A percentile compares a stretch with the other conserved stretches of the same genome.
phyloP scores from a whole-genome alignment of 1,140 invertebrate species.

The Nixonia krombeini region DNA sequence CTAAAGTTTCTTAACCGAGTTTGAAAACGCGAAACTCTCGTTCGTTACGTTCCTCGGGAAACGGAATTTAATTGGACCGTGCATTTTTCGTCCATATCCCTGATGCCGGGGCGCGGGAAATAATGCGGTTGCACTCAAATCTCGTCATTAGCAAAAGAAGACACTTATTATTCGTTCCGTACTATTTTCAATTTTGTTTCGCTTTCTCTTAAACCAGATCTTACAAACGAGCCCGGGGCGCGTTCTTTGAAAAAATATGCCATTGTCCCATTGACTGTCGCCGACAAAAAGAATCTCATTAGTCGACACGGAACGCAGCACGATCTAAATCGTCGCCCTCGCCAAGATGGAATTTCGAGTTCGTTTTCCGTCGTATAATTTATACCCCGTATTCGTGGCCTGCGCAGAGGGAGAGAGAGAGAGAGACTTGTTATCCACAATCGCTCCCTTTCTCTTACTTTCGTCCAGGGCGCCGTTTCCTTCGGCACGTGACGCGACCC shows the following conservation, averaged over 20 bases:
- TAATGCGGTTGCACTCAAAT: neutral
- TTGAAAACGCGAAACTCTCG: no score
- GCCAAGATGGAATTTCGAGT: constrained; percentile 20
- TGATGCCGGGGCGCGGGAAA: neutral
- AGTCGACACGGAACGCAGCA: constrained; percentile 11
- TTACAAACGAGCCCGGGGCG: constrained; percentile 16
- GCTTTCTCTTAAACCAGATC: constrained; percentile 15
- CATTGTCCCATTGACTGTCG: constrained; percentile 24
- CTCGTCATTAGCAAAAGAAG: constrained; percentile 12
- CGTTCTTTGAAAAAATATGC: constrained; percentile 27
- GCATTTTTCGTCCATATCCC: no score
- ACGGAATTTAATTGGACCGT: no score
- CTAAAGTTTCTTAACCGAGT: no score
- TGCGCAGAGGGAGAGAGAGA: constrained; percentile 31
- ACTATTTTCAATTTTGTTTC: constrained; percentile 14
- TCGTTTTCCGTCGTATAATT: constrained; percentile 27
- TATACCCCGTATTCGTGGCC: constrained; percentile 15
- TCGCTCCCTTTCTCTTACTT: constrained; percentile 20
- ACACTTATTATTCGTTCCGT: constrained; percentile 16
- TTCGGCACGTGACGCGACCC: constrained; percentile 29
- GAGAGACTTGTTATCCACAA: constrained; percentile 43
- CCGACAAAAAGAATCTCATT: constrained; percentile 26
- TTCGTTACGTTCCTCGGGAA: no score
- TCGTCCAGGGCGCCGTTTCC: constrained; percentile 5
- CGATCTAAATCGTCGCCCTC: constrained; percentile 21